A percentile compares a stretch with the other conserved stretches of the same genome.
Conservation (phyloP, 2,113 vertebrate species). For the Poeciliopsis retropinna region DNA sequence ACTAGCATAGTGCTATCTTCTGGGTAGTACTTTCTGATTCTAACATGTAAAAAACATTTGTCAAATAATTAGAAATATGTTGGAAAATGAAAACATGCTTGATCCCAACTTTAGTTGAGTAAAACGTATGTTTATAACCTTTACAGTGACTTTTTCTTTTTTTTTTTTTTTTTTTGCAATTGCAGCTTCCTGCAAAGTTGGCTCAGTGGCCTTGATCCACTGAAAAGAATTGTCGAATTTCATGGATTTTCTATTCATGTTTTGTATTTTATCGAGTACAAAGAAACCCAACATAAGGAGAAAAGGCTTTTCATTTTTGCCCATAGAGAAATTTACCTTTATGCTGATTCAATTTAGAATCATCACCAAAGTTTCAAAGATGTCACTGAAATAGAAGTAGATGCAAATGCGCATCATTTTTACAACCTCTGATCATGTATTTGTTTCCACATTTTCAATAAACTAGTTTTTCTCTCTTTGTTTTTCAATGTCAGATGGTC, state of each 20-base stretch:
- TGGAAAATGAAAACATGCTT: background rate
- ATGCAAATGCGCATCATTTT: background rate
- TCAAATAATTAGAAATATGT: background rate
- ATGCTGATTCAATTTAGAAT: conserved; percentile 34
- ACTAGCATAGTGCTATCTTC: background rate
- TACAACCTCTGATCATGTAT: background rate
- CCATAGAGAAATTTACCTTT: conserved; percentile 33
- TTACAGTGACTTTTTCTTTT: background rate
- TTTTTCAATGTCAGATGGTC: background rate
- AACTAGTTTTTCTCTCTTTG: conserved; percentile 18
- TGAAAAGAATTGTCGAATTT: conserved; percentile 38
- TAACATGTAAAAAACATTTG: background rate
- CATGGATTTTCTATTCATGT: conserved; percentile 45
- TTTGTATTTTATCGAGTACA: conserved; percentile 23
- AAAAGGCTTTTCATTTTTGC: conserved; percentile 19
- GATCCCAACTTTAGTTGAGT: background rate
- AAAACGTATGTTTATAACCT: background rate
- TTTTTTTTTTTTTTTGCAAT: background rate
- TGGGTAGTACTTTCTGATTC: background rate
- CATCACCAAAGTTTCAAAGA: conserved; percentile 22
- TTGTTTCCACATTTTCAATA: conserved; percentile 7
- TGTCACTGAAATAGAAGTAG: conserved; percentile 4
- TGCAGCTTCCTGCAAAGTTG: conserved; percentile 11
- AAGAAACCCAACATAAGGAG: conserved; percentile 18
- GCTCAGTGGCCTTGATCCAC: conserved; percentile 23